Percentiles rank a stretch among this genome's conserved stretches.
These are phyloP conservation scores for Dicaeum eximium DNA, from an alignment of 2,113 vertebrate genomes.

Conservation along the genomic window DNA sequence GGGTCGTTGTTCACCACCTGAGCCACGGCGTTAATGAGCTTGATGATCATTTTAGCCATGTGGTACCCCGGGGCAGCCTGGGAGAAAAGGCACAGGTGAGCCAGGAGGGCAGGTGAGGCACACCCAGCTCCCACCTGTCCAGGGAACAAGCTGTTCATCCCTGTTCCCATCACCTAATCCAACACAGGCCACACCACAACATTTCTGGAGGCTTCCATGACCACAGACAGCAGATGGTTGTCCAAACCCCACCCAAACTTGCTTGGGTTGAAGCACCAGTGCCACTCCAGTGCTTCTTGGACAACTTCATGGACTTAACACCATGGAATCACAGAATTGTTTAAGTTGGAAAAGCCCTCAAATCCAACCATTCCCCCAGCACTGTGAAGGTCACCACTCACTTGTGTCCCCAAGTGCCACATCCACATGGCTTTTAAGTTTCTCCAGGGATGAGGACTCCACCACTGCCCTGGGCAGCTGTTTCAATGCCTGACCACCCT, in stretches of 20 bases:
- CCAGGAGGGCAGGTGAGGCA: neutral
- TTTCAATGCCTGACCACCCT: neutral
- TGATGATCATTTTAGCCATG: constrained; percentile 98
- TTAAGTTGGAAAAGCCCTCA: accelerated
- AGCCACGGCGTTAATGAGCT: constrained; percentile 88
- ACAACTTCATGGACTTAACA: neutral
- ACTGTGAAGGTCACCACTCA: neutral
- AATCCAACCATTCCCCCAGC: neutral
- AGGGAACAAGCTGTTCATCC: neutral
- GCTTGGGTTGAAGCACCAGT: neutral
- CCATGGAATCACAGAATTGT: neutral
- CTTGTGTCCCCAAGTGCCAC: neutral
- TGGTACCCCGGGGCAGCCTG: constrained; percentile 96
- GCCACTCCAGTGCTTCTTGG: neutral
- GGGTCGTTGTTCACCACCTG: constrained; percentile 91
- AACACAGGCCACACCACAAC: accelerated
- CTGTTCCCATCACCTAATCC: neutral
- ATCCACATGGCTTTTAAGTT: neutral
- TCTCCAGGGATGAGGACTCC: neutral
- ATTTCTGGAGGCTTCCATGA: neutral
- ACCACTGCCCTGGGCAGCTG: neutral
- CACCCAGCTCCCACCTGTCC: neutral
- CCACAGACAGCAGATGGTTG: neutral
- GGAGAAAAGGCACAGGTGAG: neutral
- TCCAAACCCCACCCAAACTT: neutral